These are phyloP conservation scores for Itoplectis maculator DNA, from an alignment of 2,888 invertebrate species.

Conservation along the genomic window DNA sequence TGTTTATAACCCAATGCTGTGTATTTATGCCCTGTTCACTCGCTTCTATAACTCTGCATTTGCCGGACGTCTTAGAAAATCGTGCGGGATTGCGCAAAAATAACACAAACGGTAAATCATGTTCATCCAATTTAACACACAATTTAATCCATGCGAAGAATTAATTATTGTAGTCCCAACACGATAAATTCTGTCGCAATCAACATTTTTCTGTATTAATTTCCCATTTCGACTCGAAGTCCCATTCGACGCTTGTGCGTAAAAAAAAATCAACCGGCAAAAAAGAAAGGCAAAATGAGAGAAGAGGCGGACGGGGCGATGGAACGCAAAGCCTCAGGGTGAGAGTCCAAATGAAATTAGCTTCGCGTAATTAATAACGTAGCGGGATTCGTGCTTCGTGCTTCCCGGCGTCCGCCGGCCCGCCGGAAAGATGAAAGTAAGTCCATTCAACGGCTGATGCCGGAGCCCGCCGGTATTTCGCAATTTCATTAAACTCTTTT, in stretches of 20 bases:
- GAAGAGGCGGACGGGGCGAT: conserved; percentile 15
- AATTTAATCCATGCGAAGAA: neutral
- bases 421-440: conserved; percentile 62
- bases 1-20: conserved; percentile 73
- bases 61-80: conserved; percentile 36
- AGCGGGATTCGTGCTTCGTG: conserved; percentile 42
- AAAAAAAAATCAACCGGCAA: neutral
- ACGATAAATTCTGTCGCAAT: neutral
- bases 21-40: conserved; percentile 50
- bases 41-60: conserved; percentile 32
- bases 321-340: conserved; percentile 24
- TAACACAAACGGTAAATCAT: neutral
- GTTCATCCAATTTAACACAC: neutral
- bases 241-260: neutral
- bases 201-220: neutral
- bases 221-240: neutral
- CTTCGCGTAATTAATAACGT: conserved; percentile 53
- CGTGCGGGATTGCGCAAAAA: neutral
- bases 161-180: neutral
- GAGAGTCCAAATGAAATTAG: conserved; percentile 54
- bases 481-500: conserved; percentile 65
- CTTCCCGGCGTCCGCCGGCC: neutral
- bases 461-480: conserved; percentile 48
- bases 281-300: conserved; percentile 19
- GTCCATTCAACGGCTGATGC: conserved; percentile 54